Evolutionary conservation across 2,888 invertebrate species (phyloP).

Genomic region (Dryobota labecula): DNA sequence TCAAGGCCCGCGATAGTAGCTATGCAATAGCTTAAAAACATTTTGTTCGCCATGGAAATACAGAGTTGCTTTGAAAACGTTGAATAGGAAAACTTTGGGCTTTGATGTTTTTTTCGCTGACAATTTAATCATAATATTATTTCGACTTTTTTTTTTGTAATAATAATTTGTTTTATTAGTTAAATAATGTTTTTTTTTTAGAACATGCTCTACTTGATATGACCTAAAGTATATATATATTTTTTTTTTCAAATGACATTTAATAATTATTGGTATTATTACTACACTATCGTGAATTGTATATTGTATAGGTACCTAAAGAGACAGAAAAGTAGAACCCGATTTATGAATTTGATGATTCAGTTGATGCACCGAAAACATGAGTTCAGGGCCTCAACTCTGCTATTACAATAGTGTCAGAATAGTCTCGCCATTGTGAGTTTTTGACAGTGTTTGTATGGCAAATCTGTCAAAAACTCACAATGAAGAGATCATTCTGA

Average conservation of each 20-base stretch:
- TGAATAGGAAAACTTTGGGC: constrained; percentile 5
- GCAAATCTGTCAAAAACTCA: no score
- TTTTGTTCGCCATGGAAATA: constrained; percentile 2
- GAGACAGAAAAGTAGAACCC: background rate
- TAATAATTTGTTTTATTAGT: background rate
- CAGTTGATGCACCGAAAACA: background rate
- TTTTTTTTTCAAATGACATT: background rate
- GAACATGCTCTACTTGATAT: background rate
- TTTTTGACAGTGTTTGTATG: no score
- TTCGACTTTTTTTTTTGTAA: background rate
- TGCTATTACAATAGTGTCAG: no score
- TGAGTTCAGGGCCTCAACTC: no score
- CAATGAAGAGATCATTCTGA: no score
- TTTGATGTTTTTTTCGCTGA: constrained; percentile 5
- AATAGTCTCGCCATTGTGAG: no score
- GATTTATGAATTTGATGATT: background rate
- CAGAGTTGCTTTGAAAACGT: background rate
- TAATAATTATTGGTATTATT: background rate
- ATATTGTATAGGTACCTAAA: background rate
- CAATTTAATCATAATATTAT: background rate
- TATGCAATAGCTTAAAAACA: no score
- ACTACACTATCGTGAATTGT: background rate
- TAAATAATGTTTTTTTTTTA: background rate
- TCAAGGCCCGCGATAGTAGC: no score
- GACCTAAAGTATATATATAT: background rate